Evolutionary conservation across 2,888 invertebrate species (phyloP), one percentile per base, ranked within the genome.

Genomic region (Nemotelus pantherinus): DNA sequence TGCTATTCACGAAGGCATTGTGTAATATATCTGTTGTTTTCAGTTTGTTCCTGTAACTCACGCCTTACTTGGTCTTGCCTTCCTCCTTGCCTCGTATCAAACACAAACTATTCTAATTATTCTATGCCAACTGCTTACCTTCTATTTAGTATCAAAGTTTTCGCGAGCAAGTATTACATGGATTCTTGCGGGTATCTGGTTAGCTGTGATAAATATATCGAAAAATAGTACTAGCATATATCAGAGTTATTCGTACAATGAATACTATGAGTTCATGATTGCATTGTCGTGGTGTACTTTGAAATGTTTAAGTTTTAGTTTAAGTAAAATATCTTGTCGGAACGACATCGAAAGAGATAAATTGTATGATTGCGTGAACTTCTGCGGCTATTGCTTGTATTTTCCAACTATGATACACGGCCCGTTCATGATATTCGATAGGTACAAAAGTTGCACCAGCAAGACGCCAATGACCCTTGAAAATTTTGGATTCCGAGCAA

Each of bases 341-440:
- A 79, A 53, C 63, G 81, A 82, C 79, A 75, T 63, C 77, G 78
- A 79, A 65, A 3, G n/a, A 78, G 78, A 76, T 77, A 76, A 77
- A 80, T 74, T 63, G n/a, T 82, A 76, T 76, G 80, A 70, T 80
- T 81, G 90, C 2, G 80, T 88, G 74, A 89, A 91, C 80, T 89
- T 92, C 82, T 84, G 94, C 72, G 91, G 93, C 41, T 97, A 96
- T 85, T 90, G 91, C 78, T 89, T 96, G 71, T 97, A 97, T 86
- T 89, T 95, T 75, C 97, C 97, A 41, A 89, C 93, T n/a, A 88
- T 95, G 78, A 92, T 93, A 82, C 89, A 92, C 82, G 97, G 97
- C 39, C 97, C 97, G n/a, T 89, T 96, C 77, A 90, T 96, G 82
- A 88, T 92, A 5, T 96, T 93, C 87, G 89, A 91, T 81, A 91